A percentile compares a stretch with the other conserved stretches of the same genome.
Evolutionary conservation across 1,140 invertebrate genomes (phyloP).

Genomic region (Caenorhabditis inopinata): DNA sequence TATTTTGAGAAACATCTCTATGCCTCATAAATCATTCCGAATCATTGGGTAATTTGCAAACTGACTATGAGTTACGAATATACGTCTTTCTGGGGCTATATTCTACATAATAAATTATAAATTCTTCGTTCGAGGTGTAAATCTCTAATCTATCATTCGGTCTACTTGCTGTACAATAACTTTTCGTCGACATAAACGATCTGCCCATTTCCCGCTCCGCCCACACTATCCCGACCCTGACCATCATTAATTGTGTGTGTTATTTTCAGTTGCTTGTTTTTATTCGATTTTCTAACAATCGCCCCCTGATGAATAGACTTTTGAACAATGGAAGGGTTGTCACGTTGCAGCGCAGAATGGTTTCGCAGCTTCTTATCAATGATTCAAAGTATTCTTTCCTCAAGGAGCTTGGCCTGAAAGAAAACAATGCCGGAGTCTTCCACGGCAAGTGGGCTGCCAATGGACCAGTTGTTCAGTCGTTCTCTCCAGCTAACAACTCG

Average conservation of each 20-base stretch:
- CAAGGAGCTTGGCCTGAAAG: slow-evolving; percentile 56
- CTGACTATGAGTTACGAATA: too few relatives aligned
- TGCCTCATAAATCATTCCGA: too few relatives aligned
- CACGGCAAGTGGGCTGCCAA: slow-evolving; percentile 55
- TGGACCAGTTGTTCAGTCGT: slow-evolving; percentile 46
- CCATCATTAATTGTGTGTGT: too few relatives aligned
- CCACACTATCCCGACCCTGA: neutral
- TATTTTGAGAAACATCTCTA: too few relatives aligned
- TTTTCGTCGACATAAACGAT: slow-evolving; percentile 2
- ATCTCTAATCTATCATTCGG: neutral
- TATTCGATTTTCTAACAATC: neutral
- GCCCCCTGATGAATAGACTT: slow-evolving; percentile 10
- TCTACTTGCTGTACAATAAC: neutral
- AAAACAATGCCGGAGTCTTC: slow-evolving; percentile 62
- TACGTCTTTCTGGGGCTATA: too few relatives aligned
- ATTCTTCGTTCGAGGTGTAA: neutral
- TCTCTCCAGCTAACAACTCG: slow-evolving; percentile 60
- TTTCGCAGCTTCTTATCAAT: slow-evolving; percentile 57
- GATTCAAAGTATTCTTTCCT: slow-evolving; percentile 61
- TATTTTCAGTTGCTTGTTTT: neutral
- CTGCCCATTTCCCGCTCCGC: neutral
- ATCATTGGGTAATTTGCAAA: too few relatives aligned
- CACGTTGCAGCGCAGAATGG: slow-evolving; percentile 54
- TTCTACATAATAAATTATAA: too few relatives aligned
- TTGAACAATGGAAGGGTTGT: neutral